Conservation (phyloP, 2,888 invertebrate genomes). For the Thereva unica region DNA sequence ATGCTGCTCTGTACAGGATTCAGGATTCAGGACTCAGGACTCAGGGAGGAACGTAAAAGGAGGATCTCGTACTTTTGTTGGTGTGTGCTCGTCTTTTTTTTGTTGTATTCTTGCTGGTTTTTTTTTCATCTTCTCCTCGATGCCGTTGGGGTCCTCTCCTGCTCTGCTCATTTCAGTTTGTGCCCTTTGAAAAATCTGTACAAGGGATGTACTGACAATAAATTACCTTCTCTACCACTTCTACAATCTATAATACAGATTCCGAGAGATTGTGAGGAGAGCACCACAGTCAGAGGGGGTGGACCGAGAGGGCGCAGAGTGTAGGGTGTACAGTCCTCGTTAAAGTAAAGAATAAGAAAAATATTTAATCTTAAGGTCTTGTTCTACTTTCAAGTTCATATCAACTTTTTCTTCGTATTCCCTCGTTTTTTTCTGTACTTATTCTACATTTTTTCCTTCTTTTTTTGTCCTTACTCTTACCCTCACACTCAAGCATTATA, state of each 20-base stretch:
- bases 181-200: slow-evolving; percentile 11
- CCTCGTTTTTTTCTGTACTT: too few species aligned
- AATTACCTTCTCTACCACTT: slow-evolving; percentile 22
- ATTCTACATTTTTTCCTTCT: too few species aligned
- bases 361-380: background rate
- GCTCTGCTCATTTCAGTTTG: slow-evolving; percentile 7
- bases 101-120: too few species aligned
- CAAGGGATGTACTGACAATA: slow-evolving; percentile 18
- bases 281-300: too few species aligned
- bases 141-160: slow-evolving; percentile 4
- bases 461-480: too few species aligned
- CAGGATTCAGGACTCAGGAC: too few species aligned
- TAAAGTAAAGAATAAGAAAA: slow-evolving; percentile 7
- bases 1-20: too few species aligned
- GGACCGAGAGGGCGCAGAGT: too few species aligned
- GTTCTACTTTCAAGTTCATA: slow-evolving; percentile 6
- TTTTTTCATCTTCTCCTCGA: background rate
- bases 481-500: too few species aligned
- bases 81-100: background rate
- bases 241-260: slow-evolving; percentile 4
- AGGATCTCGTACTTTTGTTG: background rate
- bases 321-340: too few species aligned
- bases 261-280: background rate
- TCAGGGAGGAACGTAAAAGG: background rate
- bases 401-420: slow-evolving; percentile 5